Conservation (phyloP, 2,888 invertebrate species). For the Crossocerus cetratus region DNA sequence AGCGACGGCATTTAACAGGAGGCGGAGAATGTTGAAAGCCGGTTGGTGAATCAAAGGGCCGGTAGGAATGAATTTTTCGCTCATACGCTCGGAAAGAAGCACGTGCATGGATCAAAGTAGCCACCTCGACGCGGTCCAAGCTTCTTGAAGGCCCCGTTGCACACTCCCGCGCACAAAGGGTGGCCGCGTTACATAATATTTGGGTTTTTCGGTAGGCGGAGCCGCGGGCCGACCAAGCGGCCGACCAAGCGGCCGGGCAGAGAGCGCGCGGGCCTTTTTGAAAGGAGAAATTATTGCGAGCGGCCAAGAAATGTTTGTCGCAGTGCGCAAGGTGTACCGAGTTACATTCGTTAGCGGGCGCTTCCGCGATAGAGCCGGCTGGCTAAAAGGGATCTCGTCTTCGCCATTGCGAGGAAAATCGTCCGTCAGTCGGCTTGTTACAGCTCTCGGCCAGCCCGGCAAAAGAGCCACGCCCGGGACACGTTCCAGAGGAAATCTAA, state of each 20-base stretch:
- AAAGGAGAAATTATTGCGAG: conserved; percentile 1
- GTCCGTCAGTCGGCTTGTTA: neutral
- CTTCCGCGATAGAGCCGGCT: neutral
- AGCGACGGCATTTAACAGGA: no score
- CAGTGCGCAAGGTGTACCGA: neutral
- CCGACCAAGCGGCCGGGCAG: no score
- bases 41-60: no score
- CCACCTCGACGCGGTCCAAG: no score
- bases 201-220: neutral
- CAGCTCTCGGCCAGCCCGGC: neutral
- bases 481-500: no score
- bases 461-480: no score
- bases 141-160: neutral
- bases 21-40: no score
- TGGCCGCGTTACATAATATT: conserved; percentile 2
- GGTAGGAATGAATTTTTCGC: no score
- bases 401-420: neutral
- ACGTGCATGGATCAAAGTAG: no score
- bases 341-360: neutral
- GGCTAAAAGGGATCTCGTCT: neutral
- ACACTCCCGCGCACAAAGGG: neutral
- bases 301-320: neutral
- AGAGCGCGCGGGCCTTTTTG: neutral
- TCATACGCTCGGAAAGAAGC: no score
- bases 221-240: neutral